Evolutionary conservation across 2,113 vertebrate genomes (phyloP).

Genomic region (Porphyrio hochstetteri): DNA sequence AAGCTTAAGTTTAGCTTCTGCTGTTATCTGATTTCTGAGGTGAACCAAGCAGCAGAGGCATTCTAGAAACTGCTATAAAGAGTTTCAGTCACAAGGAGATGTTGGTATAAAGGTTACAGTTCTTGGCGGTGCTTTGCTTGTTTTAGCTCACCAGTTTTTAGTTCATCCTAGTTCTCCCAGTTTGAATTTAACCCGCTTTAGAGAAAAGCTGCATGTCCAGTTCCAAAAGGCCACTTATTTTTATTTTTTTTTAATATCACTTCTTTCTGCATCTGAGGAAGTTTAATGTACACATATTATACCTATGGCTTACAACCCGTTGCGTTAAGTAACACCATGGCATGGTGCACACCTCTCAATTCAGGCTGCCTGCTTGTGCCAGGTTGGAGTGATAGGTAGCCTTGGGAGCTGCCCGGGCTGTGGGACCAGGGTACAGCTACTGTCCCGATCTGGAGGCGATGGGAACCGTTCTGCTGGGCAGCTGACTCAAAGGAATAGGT

Average conservation of each 20-base stretch:
- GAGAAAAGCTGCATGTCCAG: background rate
- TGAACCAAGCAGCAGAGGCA: conserved; percentile 19
- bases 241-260: background rate
- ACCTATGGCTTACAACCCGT: fast-evolving
- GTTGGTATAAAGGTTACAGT: conserved; percentile 2
- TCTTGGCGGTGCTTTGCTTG: background rate
- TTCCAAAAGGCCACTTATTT: background rate
- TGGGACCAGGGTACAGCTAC: background rate
- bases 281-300: background rate
- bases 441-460: background rate
- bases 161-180: background rate
- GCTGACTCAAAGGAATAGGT: fast-evolving
- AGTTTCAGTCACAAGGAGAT: background rate
- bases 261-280: background rate
- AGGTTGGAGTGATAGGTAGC: background rate
- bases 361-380: background rate
- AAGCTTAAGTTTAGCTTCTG: background rate
- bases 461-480: background rate
- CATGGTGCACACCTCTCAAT: background rate
- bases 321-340: background rate
- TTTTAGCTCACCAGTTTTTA: background rate
- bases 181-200: background rate
- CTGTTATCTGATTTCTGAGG: conserved; percentile 55
- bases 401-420: fast-evolving
- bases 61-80: conserved; percentile 15